Base-by-base conservation (phyloP, 2,797 vertebrate genomes). In the Gambusia yucatana region DNA sequence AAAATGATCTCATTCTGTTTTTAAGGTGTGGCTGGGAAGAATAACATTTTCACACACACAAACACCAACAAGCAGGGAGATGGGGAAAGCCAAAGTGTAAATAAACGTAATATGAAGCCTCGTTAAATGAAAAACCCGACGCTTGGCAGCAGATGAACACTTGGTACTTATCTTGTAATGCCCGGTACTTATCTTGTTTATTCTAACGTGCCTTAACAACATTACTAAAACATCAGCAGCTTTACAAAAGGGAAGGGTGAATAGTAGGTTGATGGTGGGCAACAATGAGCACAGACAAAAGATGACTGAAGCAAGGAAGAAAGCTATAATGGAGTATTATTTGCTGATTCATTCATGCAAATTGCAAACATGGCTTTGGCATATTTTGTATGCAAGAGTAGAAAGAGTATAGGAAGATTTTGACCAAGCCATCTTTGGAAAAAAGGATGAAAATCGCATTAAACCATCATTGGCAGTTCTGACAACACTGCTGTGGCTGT, bases 1-100 rank as follows among this genome's bases (percentile, higher is more conserved):
- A 94, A 94, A 92, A 94, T 95, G 90, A 94, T 86, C 87, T 94
- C 92, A 93, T 92, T 81, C 84, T 86, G 87, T 86, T 92, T 91
- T 88, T 86, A 93, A 94, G 93, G 93, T 87, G 93, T 90, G 92
- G 91, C 86, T 46, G 78, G 77, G 87, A 73, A 78, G 78, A 88
- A 89, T 72, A 92, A 88, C 84, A 86, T 17, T 85, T 69, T 79
- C 84, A 84, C 78, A 72, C 78, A 70, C 76, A 86, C 69, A 84
- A 43, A 75, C 76, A 55, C 65, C 88, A 78, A 88, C 75, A 78
- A 82, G 14, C 57, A n/a, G 4, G 16, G 43, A 72, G 22, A 78
- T 22, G 72, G 28, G 57, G 57, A 81, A 10, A 77, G 43, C 72
- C 47, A 41, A 43, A 75, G 22, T 79, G 57, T 52, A 73, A 79